phyloP scores from a whole-genome alignment of 1,140 invertebrate genomes.

The Musca vetustissima region DNA sequence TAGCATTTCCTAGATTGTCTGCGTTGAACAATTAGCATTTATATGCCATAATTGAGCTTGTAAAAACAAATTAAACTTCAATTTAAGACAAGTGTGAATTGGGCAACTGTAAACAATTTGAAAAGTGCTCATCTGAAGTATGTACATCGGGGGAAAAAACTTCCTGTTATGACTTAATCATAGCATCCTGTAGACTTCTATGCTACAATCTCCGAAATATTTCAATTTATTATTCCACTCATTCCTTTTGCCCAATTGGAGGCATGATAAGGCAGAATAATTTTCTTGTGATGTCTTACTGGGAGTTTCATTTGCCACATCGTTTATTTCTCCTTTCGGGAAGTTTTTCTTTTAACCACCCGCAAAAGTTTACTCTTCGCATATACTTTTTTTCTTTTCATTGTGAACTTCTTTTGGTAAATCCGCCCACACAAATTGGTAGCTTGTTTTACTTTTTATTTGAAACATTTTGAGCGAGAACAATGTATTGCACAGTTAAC shows the following conservation, averaged over 20 bases:
- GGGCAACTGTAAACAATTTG: not conserved
- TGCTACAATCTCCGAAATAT: not conserved
- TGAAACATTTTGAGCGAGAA: not conserved
- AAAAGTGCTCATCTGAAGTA: too few relatives aligned
- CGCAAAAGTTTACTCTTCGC: not conserved
- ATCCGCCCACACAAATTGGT: not conserved
- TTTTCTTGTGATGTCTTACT: not conserved
- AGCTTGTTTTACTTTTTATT: too few relatives aligned
- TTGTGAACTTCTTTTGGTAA: not conserved
- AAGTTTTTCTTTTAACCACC: not conserved
- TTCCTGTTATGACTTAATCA: slow-evolving; percentile 23
- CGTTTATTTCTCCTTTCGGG: not conserved
- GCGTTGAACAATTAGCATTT: slow-evolving; percentile 13
- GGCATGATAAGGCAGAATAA: slow-evolving; percentile 9
- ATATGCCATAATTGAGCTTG: slow-evolving; percentile 29
- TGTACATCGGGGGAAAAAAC: too few relatives aligned
- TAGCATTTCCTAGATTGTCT: too few relatives aligned
- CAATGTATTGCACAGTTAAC: slow-evolving; percentile 1
- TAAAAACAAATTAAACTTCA: slow-evolving; percentile 31
- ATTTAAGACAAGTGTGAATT: slow-evolving; percentile 20
- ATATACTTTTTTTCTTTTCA: not conserved
- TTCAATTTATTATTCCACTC: not conserved
- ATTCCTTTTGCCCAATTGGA: not conserved
- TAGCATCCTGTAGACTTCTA: slow-evolving; percentile 18
- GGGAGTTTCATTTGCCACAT: not conserved